Evolutionary conservation across 2,797 vertebrate genomes (phyloP), one percentile per base, ranked within the genome.

Genomic region (Aeoliscus strigatus): DNA sequence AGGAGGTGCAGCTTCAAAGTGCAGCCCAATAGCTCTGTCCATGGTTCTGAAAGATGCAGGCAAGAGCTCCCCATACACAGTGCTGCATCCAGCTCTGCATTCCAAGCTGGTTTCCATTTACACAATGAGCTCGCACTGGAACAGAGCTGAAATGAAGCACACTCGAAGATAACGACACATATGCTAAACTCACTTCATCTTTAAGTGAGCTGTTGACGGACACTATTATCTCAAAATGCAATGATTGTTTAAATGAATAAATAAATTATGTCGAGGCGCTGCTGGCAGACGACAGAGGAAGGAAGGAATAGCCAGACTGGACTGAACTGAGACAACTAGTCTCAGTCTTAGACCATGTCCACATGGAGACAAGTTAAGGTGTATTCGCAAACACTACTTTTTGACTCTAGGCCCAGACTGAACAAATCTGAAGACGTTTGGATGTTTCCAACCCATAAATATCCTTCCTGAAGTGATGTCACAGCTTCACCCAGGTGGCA

Each of bases 1-100:
- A 46, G 39, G 35, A 44, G 11, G 2, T 3, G 1, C n/a, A 29
- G 33, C 16, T 27, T 8, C 38, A 37, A 3, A n/a, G 37, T 23
- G 4, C 3, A 1, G 3, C 8, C 24, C 23, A 35, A 23, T 10
- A 14, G 7, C 44, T 54, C 81, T 77, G 66, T 71, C 73, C 70
- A 6, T 68, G 77, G 75, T 80, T 43, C 75, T 79, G 81, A 81
- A 74, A 75, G 6, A 5, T 26, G 43, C 2, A 23, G 15, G 34
- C 7, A 8, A 28, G 12, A 45, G 27, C n/a, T 31, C 3, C 26
- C 14, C 21, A 25, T 14, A 31, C 27, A 23, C 10, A 28, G n/a
- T 12, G 31, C 43, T 15, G 14, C 39, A 31, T 49, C 30, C 24
- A 31, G 2, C 9, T 51, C 44, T 27, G 15, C 48, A 23, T 66